Percentiles rank a stretch among this genome's conserved stretches.
phyloP scores from a whole-genome alignment of 2,888 invertebrate species.

The Aphidius colemani region DNA sequence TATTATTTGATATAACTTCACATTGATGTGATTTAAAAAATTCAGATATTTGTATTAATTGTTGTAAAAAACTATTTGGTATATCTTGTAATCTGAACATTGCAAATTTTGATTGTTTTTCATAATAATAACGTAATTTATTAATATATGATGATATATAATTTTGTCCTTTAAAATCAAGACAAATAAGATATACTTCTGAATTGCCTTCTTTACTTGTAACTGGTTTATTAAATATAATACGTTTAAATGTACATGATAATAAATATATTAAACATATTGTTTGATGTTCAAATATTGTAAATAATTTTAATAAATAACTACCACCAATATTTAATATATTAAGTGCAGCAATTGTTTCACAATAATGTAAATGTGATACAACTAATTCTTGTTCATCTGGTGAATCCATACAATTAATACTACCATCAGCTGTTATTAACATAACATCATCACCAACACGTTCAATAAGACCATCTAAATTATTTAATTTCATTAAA shows the following conservation, averaged over 20 bases:
- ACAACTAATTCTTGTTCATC: slow-evolving; percentile 85
- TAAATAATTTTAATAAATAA: slow-evolving; percentile 88
- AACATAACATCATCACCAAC: slow-evolving; percentile 65
- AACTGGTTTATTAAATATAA: slow-evolving; percentile 83
- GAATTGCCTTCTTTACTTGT: slow-evolving; percentile 96
- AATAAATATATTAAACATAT: slow-evolving; percentile 80
- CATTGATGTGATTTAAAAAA: slow-evolving; percentile 73
- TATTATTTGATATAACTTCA: slow-evolving; percentile 70
- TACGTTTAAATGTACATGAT: slow-evolving; percentile 73
- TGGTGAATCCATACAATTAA: slow-evolving; percentile 84
- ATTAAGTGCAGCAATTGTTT: slow-evolving; percentile 76
- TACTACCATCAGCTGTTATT: slow-evolving; percentile 93
- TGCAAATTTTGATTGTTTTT: slow-evolving; percentile 57
- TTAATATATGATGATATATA: slow-evolving; percentile 59
- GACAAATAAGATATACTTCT: slow-evolving; percentile 84
- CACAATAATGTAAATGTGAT: slow-evolving; percentile 80
- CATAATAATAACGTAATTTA: slow-evolving; percentile 62
- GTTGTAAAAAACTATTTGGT: slow-evolving; percentile 68
- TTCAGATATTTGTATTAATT: slow-evolving; percentile 68
- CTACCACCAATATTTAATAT: slow-evolving; percentile 74
- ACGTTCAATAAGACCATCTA: slow-evolving; percentile 66
- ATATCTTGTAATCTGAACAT: slow-evolving; percentile 68
- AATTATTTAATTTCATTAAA: slow-evolving; percentile 73
- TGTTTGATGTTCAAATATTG: slow-evolving; percentile 83
- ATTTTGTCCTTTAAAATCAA: slow-evolving; percentile 65